phyloP scores from a whole-genome alignment of 2,113 vertebrate genomes.

The Athene cunicularia region DNA sequence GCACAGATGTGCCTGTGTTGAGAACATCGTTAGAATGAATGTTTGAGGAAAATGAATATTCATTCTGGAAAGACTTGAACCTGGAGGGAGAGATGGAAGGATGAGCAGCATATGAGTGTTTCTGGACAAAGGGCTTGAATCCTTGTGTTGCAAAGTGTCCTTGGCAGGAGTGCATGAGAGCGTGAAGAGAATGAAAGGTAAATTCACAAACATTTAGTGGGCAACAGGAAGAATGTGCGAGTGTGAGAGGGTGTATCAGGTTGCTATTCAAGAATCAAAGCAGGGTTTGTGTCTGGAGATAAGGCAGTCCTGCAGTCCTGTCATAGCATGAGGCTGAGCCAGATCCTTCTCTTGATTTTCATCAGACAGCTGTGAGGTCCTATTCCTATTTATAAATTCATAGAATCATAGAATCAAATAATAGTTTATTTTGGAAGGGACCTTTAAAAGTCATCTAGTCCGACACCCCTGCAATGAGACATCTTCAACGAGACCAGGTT shows the following conservation, averaged over 20 bases:
- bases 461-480: no score
- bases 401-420: neutral
- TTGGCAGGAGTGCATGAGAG: neutral
- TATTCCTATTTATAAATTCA: neutral
- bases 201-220: neutral
- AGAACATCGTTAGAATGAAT: neutral
- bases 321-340: neutral
- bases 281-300: neutral
- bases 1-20: neutral
- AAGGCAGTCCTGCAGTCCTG: neutral
- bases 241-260: neutral
- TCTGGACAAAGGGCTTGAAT: neutral
- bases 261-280: neutral
- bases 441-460: neutral
- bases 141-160: neutral
- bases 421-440: neutral
- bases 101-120: neutral
- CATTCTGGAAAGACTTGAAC: neutral
- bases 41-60: neutral
- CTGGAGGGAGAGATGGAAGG: neutral
- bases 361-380: neutral
- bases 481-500: neutral
- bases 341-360: neutral
- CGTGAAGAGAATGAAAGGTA: neutral
- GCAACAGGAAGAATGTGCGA: neutral